Evolutionary conservation across 1,140 invertebrate genomes (phyloP).

Genomic region (Drosophila willistoni): DNA sequence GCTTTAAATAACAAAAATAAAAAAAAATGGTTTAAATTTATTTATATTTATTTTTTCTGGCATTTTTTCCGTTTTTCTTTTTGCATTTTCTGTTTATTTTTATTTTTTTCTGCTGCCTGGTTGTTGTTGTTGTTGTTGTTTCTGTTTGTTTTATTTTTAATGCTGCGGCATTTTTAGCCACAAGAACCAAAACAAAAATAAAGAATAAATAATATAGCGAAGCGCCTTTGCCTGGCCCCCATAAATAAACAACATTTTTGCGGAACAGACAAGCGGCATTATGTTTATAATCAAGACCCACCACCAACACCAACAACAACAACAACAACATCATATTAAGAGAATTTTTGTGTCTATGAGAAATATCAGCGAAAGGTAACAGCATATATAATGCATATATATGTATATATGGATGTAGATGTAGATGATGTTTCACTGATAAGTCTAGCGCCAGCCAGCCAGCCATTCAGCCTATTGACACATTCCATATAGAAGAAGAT

Average conservation of each 20-base stretch:
- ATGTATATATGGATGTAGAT: background rate
- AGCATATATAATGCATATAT: conserved; percentile 1
- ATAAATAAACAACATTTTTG: conserved; percentile 68
- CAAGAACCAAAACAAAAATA: conserved; percentile 26
- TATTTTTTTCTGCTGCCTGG: conserved; percentile 18
- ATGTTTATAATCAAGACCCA: conserved; percentile 21
- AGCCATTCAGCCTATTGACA: conserved; percentile 7
- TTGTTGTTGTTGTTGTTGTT: conserved; percentile 38
- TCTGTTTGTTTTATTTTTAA: conserved; percentile 28
- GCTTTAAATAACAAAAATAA: too few relatives aligned
- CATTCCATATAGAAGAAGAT: conserved; percentile 16
- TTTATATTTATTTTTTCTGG: conserved; percentile 1
- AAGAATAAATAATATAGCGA: conserved; percentile 61
- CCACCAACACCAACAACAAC: background rate
- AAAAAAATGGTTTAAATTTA: background rate
- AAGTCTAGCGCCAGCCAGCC: conserved; percentile 15
- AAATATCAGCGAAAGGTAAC: conserved; percentile 11
- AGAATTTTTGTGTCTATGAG: background rate
- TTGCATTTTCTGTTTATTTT: conserved; percentile 23
- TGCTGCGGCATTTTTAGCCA: conserved; percentile 62
- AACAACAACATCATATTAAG: background rate
- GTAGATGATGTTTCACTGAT: conserved; percentile 6
- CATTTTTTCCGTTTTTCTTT: conserved; percentile 22
- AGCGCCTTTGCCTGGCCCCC: conserved; percentile 39
- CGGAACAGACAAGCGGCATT: conserved; percentile 28